Conservation (phyloP, 2,888 invertebrate species). For the Lampropteryx suffumata region DNA sequence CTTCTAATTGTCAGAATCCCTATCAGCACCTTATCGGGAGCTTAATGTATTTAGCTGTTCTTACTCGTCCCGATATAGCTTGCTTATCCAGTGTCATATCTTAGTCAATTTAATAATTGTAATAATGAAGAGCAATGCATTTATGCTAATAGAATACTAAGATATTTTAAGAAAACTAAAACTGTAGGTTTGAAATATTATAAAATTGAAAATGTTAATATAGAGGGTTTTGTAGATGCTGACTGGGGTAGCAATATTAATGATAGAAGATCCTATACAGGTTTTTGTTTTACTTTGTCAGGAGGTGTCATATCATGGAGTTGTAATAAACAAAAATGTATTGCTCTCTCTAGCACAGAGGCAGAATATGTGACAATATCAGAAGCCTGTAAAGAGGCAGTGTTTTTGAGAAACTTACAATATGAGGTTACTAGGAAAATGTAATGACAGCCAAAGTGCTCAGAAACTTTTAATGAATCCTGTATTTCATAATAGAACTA, state of each 20-base stretch:
- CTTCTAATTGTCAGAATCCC: not conserved
- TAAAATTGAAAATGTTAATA: not conserved
- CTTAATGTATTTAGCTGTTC: constrained; percentile 31
- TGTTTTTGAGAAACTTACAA: constrained; percentile 1
- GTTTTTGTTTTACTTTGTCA: too few relatives aligned
- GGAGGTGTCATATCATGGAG: not conserved
- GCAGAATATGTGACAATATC: not conserved
- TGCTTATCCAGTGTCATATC: constrained; percentile 23
- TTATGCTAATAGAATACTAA: constrained; percentile 25
- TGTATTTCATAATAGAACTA: not conserved
- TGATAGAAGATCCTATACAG: constrained; percentile 1
- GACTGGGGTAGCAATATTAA: not conserved
- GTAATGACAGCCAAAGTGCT: constrained; percentile 2
- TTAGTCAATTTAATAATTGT: constrained; percentile 37
- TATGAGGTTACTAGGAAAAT: not conserved
- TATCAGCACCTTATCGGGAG: not conserved
- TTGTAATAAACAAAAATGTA: not conserved
- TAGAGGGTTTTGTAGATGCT: not conserved
- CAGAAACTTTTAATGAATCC: not conserved
- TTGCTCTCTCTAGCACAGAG: constrained; percentile 2
- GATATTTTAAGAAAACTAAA: constrained; percentile 31
- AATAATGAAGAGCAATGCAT: constrained; percentile 23
- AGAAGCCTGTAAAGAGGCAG: not conserved
- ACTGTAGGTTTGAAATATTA: constrained; percentile 24
- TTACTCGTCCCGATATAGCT: constrained; percentile 36